Evolutionary conservation across 2,888 invertebrate genomes (phyloP).

Genomic region (Athalia circularis): DNA sequence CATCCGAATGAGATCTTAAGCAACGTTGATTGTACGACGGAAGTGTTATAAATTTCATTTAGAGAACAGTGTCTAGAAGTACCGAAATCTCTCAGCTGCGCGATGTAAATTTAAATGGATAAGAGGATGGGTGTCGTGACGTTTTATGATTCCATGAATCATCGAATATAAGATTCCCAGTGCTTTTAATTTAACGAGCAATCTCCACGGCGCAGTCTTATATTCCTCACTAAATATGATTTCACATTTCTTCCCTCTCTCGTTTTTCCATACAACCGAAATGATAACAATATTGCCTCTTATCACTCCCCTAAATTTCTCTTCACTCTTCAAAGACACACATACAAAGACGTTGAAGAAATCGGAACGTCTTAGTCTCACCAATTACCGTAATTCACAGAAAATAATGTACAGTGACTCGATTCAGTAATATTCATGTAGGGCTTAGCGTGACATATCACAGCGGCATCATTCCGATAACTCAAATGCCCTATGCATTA

Average conservation of each 20-base stretch:
- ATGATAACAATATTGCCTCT: slow-evolving; percentile 24
- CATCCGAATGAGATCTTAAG: slow-evolving; percentile 32
- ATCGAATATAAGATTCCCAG: slow-evolving; percentile 32
- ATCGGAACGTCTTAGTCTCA: not conserved
- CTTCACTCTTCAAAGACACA: not conserved
- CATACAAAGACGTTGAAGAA: not conserved
- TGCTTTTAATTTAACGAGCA: slow-evolving; percentile 35
- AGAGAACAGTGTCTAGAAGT: slow-evolving; percentile 31
- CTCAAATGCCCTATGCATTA: slow-evolving; percentile 38
- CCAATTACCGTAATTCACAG: not conserved
- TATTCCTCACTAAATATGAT: slow-evolving; percentile 8
- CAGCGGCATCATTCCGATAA: slow-evolving; percentile 42
- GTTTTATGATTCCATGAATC: slow-evolving; percentile 41
- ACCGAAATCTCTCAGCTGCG: slow-evolving; percentile 33
- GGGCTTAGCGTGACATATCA: slow-evolving; percentile 37
- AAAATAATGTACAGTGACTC: not conserved
- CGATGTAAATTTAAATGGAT: slow-evolving; percentile 39
- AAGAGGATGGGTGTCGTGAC: slow-evolving; percentile 30
- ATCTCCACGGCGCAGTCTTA: slow-evolving; percentile 6
- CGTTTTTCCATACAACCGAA: not conserved
- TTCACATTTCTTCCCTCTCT: slow-evolving; percentile 5
- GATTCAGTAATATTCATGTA: slow-evolving; percentile 1
- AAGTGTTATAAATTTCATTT: slow-evolving; percentile 36
- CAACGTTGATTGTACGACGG: slow-evolving; percentile 18
- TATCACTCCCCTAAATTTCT: slow-evolving; percentile 25